Evolutionary conservation across 2,888 invertebrate species (phyloP).

Genomic region (Drosophila hawaiiensis): DNA sequence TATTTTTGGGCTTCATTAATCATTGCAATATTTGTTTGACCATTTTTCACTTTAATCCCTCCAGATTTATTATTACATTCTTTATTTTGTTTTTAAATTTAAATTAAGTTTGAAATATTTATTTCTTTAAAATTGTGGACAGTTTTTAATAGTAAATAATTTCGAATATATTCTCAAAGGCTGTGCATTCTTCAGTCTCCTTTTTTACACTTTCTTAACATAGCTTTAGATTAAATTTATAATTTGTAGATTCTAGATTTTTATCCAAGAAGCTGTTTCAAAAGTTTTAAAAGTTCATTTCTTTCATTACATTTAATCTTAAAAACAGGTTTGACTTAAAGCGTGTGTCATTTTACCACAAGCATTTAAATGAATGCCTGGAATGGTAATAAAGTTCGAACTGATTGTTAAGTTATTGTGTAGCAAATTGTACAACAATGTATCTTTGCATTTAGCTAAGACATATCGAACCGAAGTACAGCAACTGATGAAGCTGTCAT

Average conservation of each 20-base stretch:
- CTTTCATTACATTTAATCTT: background rate
- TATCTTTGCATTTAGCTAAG: background rate
- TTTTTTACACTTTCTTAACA: background rate
- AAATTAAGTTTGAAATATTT: background rate
- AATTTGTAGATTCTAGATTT: background rate
- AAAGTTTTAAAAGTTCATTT: background rate
- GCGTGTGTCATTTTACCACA: conserved; percentile 26
- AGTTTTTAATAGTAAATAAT: background rate
- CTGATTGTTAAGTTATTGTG: conserved; percentile 35
- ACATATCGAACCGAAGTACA: conserved; percentile 1
- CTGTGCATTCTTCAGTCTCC: background rate
- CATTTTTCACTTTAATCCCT: background rate
- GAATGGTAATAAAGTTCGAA: conserved; percentile 26
- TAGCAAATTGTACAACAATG: conserved; percentile 3
- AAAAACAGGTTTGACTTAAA: background rate
- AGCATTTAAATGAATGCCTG: conserved; percentile 24
- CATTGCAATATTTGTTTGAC: background rate
- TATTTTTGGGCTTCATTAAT: background rate
- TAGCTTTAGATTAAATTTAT: background rate
- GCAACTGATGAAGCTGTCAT: conserved; percentile 37
- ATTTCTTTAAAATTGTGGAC: background rate
- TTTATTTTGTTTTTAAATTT: background rate
- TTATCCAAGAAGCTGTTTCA: background rate
- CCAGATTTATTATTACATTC: background rate
- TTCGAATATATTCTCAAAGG: background rate